Percentiles rank a stretch among this genome's conserved stretches.
phyloP scores from a whole-genome alignment of 1,140 invertebrate species.

The Aculops lycopersici region DNA sequence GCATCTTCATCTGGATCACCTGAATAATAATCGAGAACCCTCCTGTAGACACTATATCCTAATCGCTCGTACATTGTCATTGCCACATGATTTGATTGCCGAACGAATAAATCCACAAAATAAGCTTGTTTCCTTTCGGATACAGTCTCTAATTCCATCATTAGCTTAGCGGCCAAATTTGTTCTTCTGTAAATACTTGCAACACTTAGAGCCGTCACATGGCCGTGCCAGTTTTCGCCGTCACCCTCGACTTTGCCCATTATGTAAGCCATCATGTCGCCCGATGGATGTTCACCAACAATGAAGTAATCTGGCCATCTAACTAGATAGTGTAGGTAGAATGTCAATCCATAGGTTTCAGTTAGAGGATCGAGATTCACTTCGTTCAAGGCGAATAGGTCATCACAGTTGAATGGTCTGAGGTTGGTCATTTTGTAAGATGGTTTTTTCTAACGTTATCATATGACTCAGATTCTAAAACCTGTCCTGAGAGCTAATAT shows the following conservation, averaged over 20 bases:
- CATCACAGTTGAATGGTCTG: constrained; percentile 36
- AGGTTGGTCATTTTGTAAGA: constrained; percentile 53
- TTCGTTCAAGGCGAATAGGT: constrained; percentile 15
- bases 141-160: constrained; percentile 71
- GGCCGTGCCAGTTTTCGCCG: constrained; percentile 86
- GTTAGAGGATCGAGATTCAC: constrained; percentile 84
- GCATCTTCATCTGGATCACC: constrained; percentile 87
- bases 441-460: neutral
- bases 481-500: neutral
- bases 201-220: constrained; percentile 90
- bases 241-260: constrained; percentile 95
- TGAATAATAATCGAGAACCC: constrained; percentile 85
- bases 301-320: constrained; percentile 99
- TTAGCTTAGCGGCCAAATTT: constrained; percentile 66
- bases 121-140: constrained; percentile 83
- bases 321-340: constrained; percentile 87
- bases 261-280: constrained; percentile 92
- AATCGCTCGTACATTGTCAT: constrained; percentile 88
- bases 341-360: constrained; percentile 83
- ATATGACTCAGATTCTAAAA: neutral
- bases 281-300: constrained; percentile 67
- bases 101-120: constrained; percentile 94
- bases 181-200: constrained; percentile 63
- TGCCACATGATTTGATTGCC: constrained; percentile 82
- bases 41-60: constrained; percentile 84